Percentiles rank a stretch among this genome's conserved stretches.
phyloP scores from a whole-genome alignment of 2,888 invertebrate species.

The Gymnosoma rotundatum region DNA sequence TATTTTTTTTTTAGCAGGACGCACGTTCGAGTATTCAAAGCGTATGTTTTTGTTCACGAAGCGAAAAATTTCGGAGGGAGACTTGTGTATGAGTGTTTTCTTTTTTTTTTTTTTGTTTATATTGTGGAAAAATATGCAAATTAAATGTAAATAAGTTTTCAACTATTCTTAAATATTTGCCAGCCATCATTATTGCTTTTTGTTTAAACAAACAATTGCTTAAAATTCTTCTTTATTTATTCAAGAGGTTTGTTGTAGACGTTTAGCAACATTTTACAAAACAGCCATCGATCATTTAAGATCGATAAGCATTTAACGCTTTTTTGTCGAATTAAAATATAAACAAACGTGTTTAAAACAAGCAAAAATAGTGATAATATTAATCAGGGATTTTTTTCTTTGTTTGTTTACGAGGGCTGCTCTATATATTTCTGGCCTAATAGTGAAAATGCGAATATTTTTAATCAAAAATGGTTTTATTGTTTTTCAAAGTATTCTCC shows the following conservation, averaged over 20 bases:
- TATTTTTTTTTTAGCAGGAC: conserved; percentile 20
- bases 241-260: conserved; percentile 34
- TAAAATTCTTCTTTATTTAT: conserved; percentile 46
- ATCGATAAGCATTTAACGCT: conserved; percentile 70
- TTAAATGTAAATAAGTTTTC: conserved; percentile 80
- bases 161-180: conserved; percentile 76
- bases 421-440: no score
- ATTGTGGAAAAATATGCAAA: conserved; percentile 78
- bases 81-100: conserved; percentile 31
- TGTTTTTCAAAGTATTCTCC: no score
- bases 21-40: conserved; percentile 51
- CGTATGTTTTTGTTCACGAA: conserved; percentile 13
- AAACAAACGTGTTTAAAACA: conserved; percentile 59
- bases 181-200: conserved; percentile 65
- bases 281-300: conserved; percentile 66
- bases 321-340: conserved; percentile 48
- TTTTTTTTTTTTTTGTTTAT: conserved; percentile 23
- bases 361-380: conserved; percentile 48
- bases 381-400: conserved; percentile 37
- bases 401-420: no score
- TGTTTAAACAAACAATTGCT: conserved; percentile 55
- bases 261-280: conserved; percentile 52
- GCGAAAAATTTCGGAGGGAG: conserved; percentile 47
- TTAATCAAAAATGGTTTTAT: no score
- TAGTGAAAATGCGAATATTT: no score